Conservation (phyloP, 2,797 vertebrate genomes). For the Sebastiscus tertius region DNA sequence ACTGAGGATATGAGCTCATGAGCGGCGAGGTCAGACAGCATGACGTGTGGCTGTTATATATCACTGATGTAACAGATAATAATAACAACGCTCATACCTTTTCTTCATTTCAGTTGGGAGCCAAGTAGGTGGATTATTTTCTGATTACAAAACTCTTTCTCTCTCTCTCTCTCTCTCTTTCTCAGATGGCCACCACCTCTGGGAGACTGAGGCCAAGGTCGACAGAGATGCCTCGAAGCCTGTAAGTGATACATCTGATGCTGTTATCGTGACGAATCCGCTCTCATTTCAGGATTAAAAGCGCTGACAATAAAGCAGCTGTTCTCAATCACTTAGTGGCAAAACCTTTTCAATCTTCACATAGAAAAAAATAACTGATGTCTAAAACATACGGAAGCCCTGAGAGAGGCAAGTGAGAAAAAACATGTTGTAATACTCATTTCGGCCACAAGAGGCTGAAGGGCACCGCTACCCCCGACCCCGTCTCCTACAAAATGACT, state of each 20-base stretch:
- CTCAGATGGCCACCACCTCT: slow-evolving; percentile 96
- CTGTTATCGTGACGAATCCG: not conserved
- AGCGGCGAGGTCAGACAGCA: slow-evolving; percentile 45
- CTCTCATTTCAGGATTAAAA: slow-evolving; percentile 26
- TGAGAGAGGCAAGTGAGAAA: not conserved
- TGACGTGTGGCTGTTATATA: slow-evolving; percentile 56
- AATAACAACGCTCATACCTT: slow-evolving; percentile 40
- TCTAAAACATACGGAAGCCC: not conserved
- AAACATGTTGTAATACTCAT: not conserved
- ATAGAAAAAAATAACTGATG: not conserved
- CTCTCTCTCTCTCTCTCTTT: slow-evolving; percentile 5
- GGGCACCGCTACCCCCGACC: no score
- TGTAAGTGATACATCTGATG: slow-evolving; percentile 84
- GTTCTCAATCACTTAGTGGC: slow-evolving; percentile 5
- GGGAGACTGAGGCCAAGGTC: slow-evolving; percentile 97
- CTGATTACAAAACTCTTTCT: not conserved
- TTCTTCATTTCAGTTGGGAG: slow-evolving; percentile 33
- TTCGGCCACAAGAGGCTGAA: not conserved
- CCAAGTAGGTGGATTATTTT: slow-evolving; percentile 40
- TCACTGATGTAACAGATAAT: slow-evolving; percentile 64
- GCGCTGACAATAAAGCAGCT: slow-evolving; percentile 21
- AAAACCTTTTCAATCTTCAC: not conserved
- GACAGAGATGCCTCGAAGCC: slow-evolving; percentile 92
- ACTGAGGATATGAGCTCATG: slow-evolving; percentile 71
- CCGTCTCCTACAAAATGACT: no score